Base-by-base conservation (phyloP, 2,888 invertebrate species). In the Taphrorychus bicolor region DNA sequence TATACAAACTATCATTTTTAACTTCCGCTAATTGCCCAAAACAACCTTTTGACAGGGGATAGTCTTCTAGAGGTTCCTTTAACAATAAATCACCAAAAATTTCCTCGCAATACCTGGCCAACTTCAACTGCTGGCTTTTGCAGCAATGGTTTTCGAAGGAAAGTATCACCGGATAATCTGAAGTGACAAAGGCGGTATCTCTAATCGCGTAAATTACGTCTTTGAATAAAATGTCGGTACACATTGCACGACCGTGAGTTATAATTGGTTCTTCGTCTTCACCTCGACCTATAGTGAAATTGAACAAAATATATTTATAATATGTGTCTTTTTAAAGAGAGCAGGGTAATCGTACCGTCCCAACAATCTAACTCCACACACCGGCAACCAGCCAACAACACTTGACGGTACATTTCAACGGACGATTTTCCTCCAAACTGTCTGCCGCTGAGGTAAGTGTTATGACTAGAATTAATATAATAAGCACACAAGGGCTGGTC, bases 131-230 rank as follows among this genome's bases (percentile, higher is more conserved):
- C 84, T 99, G 98, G 32, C 92, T 92, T 81, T 94, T 94, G 82
- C 96, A 96, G 86, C 99, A 99, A 83, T 99, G 99, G 86, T 99
- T 99, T 85, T 99, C 99, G 82, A 99, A 99, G 22, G 98, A 98
- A 59, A 99, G 86, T 74, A 99, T 98, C 59, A 99, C 91, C 0
- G 99, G 99, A 82, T 91, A 97, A 76, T 98, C 98, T 3, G 97
- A 97, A 1, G 98, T 97, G 53, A 98, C 97, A 83, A 99, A 99
- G 42, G 99, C 98, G 2, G 98, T 98, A 83, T 99, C 99, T 71
- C 97, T 86, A 66, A 99, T 92, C 2, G 98, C 99, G 82, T 95
- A 93, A 76, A 99, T 97, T 48, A 98, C 98, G 84, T 99, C 94
- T 87, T 94, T 98, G 84, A 98, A 99, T 18, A 97, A 85, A 78